phyloP scores from a whole-genome alignment of 2,888 invertebrate species.

The Epirrhoe alternata region DNA sequence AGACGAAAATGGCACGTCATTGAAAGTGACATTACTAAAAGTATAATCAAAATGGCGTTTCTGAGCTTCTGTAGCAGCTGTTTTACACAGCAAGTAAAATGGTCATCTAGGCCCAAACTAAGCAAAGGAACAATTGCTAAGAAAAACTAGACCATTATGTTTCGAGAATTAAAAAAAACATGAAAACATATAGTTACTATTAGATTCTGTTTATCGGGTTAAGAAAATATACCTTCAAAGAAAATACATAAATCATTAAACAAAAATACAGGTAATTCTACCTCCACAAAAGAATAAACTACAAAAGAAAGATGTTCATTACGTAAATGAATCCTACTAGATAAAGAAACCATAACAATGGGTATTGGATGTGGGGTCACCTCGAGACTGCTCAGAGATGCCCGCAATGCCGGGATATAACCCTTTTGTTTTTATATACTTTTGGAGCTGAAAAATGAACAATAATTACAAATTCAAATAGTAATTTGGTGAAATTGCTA shows the following conservation, averaged over 20 bases:
- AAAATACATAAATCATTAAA: conserved; percentile 13
- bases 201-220: background rate
- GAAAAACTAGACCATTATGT: too few relatives aligned
- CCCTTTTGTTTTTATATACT: background rate
- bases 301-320: conserved; percentile 29
- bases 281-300: conserved; percentile 26
- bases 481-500: too few relatives aligned
- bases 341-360: conserved; percentile 25
- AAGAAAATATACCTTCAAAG: background rate
- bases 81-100: too few relatives aligned
- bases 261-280: conserved; percentile 1
- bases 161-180: too few relatives aligned
- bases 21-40: too few relatives aligned
- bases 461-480: too few relatives aligned
- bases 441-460: background rate
- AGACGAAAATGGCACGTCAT: too few relatives aligned
- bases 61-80: too few relatives aligned
- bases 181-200: too few relatives aligned
- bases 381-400: background rate
- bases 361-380: background rate
- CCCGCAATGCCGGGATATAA: background rate
- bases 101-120: too few relatives aligned
- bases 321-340: conserved; percentile 26
- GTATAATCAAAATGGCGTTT: too few relatives aligned
- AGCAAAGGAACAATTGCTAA: too few relatives aligned